Base-by-base conservation (phyloP, 2,888 invertebrate genomes). In the Pachliopta kotzebuea region DNA sequence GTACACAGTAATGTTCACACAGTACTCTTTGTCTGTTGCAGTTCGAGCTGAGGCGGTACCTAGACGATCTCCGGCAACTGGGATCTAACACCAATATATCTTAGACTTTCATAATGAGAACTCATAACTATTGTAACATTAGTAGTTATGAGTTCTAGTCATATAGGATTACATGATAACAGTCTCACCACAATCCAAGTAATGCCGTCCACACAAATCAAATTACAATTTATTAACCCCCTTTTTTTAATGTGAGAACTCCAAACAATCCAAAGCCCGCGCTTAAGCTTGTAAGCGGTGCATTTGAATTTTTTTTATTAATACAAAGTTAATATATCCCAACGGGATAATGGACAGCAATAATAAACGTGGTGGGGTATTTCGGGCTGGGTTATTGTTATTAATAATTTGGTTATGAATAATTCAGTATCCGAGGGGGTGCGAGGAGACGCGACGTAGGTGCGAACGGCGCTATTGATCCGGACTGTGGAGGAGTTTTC, bases 221-320 rank as follows among this genome's bases (percentile, higher is more conserved):
- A 74, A 74, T 74, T 71, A 74, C 75, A 72, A 76, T 78, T 78
- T 78, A 78, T 78, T 75, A 71, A 67, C 61, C 67, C 71, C 37
- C 11, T 55, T 76, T 72, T 72, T 76, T 75, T 79, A 82, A 80
- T 81, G 84, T 85, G 88, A 82, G 88, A 88, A 88, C 78, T 75
- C 77, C 85, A 91, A 90, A 90, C 86, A 90, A 76, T 76, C 74
- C 71, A 74, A 83, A 84, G 80, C 85, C 77, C 57, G 60, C 75
- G 81, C 80, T 89, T 90, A 90, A 84, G 74, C 69, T 52, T 80
- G 87, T 89, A 89, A 85, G 76, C 84, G 49, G 37, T 64, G 76
- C 82, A 89, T 89, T 90, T 86, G 85, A 88, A 84, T 89, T 89
- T 90, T 90, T 90, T 90, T 90, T 90, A 90, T 90, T 90, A 89